Conservation (phyloP, 2,888 invertebrate genomes). For the Frankliniella fusca region DNA sequence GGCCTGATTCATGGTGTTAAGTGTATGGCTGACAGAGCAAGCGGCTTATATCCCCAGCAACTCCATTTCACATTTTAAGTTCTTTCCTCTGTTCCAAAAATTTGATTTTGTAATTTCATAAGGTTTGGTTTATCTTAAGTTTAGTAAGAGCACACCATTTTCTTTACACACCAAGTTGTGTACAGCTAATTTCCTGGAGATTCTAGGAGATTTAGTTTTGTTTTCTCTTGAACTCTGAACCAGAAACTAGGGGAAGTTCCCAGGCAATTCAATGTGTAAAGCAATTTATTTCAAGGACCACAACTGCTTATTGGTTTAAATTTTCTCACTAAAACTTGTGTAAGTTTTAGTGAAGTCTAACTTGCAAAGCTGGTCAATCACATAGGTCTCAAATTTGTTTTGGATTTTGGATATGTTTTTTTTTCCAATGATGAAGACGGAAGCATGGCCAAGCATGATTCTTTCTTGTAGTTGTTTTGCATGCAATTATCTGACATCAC, state of each 20-base stretch:
- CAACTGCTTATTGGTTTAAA: no score
- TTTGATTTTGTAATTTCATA: neutral
- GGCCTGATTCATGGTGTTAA: neutral
- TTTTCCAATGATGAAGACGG: neutral
- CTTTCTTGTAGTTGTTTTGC: neutral
- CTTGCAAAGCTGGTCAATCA: no score
- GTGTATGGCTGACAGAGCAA: conserved; percentile 21
- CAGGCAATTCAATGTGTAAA: no score
- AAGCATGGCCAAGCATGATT: conserved; percentile 13
- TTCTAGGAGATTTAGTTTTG: no score
- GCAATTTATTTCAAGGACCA: no score
- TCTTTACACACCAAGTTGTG: no score
- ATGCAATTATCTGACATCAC: neutral
- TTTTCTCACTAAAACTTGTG: no score
- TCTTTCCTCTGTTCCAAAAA: neutral
- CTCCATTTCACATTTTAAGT: neutral
- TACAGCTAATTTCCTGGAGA: no score
- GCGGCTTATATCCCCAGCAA: neutral
- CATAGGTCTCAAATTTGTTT: neutral
- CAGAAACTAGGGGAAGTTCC: no score
- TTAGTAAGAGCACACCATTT: no score
- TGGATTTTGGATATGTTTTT: conserved; percentile 21
- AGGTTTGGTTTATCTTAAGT: neutral
- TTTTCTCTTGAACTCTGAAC: no score
- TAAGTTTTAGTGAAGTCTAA: no score